phyloP scores from a whole-genome alignment of 2,797 vertebrate genomes.

The Brachymystax lenok region DNA sequence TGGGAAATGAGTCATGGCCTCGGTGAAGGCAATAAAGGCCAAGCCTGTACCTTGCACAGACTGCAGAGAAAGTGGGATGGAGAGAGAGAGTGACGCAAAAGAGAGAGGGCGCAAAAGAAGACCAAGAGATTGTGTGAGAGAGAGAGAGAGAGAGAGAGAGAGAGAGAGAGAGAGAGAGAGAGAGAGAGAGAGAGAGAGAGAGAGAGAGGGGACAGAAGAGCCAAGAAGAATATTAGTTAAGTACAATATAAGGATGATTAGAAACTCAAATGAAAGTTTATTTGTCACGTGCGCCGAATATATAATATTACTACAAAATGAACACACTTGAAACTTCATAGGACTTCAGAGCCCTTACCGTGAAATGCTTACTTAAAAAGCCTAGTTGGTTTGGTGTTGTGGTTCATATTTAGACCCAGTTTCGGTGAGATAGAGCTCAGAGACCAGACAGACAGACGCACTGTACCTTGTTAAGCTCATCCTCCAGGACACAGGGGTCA shows the following conservation, averaged over 20 bases:
- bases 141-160: neutral
- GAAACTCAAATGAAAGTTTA: too few relatives aligned
- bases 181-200: too few relatives aligned
- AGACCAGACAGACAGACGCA: neutral
- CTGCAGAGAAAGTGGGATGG: constrained; percentile 62
- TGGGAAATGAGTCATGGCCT: constrained; percentile 96
- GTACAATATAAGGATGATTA: neutral
- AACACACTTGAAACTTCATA: too few relatives aligned
- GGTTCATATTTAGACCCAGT: neutral
- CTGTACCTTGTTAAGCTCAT: constrained; percentile 89
- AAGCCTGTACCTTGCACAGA: constrained; percentile 93
- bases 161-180: too few relatives aligned
- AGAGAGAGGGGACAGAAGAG: neutral
- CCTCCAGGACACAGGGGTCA: constrained; percentile 88
- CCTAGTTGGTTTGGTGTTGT: neutral
- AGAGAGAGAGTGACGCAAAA: neutral
- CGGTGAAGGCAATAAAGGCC: constrained; percentile 96
- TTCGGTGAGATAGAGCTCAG: neutral
- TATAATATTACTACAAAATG: too few relatives aligned
- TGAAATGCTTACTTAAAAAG: too few relatives aligned
- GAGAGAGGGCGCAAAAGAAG: neutral
- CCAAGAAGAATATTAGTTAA: neutral
- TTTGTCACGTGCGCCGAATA: too few relatives aligned
- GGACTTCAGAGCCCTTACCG: too few relatives aligned
- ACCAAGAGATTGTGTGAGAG: neutral